A percentile compares a stretch with the other conserved stretches of the same genome.
These are phyloP conservation scores for Microctonus hyperodae DNA, from an alignment of 2,888 invertebrate genomes.

Conservation along the genomic window DNA sequence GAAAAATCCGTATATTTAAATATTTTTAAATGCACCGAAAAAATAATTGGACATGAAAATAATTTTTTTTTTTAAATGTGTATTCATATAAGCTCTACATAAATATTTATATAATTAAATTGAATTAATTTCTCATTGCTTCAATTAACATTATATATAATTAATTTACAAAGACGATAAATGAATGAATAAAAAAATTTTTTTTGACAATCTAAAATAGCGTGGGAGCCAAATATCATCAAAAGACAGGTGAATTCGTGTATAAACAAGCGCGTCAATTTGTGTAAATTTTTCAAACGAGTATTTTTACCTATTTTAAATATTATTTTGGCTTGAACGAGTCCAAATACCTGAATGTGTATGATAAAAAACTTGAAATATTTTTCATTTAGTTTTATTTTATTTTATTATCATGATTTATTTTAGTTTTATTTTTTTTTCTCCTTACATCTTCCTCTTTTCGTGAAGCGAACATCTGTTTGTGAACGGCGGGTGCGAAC, in stretches of 20 bases:
- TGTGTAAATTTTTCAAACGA: not conserved
- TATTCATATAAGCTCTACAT: not conserved
- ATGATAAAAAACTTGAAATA: conserved; percentile 34
- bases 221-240: not conserved
- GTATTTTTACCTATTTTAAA: not conserved
- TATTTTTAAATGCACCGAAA: not conserved
- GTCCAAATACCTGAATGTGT: not conserved
- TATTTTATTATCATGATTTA: not conserved
- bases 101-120: not conserved
- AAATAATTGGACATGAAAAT: not conserved
- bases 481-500: conserved; percentile 38
- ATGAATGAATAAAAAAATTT: not conserved
- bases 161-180: not conserved
- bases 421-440: not conserved
- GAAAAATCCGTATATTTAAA: not conserved
- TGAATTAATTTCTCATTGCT: not conserved
- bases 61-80: not conserved
- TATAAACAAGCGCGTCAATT: not conserved
- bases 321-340: not conserved
- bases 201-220: not conserved
- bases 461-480: not conserved
- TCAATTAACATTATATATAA: no score
- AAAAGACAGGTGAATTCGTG: not conserved
- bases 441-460: no score
- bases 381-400: not conserved